Evolutionary conservation across 2,113 vertebrate genomes (phyloP).

Genomic region (Solea senegalensis): DNA sequence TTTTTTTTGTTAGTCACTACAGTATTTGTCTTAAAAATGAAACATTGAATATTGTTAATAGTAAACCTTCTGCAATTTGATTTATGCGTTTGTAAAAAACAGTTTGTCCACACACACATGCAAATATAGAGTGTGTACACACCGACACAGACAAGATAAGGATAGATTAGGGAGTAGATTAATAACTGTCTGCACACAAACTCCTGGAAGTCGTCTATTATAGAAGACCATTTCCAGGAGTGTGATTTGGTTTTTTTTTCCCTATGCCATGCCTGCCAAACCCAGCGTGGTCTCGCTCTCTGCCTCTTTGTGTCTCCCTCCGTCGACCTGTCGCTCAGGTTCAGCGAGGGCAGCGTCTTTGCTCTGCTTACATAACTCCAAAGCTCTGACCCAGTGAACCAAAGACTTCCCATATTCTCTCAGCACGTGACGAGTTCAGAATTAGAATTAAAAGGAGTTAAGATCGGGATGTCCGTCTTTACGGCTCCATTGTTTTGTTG

Average conservation of each 20-base stretch:
- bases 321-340: slow-evolving; percentile 19
- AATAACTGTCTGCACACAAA: slow-evolving; percentile 41
- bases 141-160: slow-evolving; percentile 39
- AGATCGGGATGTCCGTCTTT: not conserved
- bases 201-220: slow-evolving; percentile 46
- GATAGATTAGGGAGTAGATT: slow-evolving; percentile 52
- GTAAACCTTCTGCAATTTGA: not conserved
- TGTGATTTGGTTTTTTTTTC: not conserved
- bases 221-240: slow-evolving; percentile 36
- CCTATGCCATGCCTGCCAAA: slow-evolving; percentile 28
- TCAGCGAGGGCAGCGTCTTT: slow-evolving; percentile 48
- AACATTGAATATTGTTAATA: not conserved
- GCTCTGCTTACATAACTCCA: slow-evolving; percentile 55
- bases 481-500: slow-evolving; percentile 17
- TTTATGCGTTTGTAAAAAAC: not conserved
- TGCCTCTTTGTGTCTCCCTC: not conserved
- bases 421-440: slow-evolving; percentile 26
- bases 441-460: not conserved
- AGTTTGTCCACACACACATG: not conserved
- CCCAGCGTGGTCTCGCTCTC: slow-evolving; percentile 29
- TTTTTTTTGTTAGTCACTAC: too few species aligned
- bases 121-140: not conserved
- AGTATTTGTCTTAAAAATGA: not conserved
- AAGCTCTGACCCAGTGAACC: slow-evolving; percentile 64
- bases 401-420: slow-evolving; percentile 33